phyloP scores from a whole-genome alignment of 1,140 invertebrate species.

The Drosophila bifasciata region DNA sequence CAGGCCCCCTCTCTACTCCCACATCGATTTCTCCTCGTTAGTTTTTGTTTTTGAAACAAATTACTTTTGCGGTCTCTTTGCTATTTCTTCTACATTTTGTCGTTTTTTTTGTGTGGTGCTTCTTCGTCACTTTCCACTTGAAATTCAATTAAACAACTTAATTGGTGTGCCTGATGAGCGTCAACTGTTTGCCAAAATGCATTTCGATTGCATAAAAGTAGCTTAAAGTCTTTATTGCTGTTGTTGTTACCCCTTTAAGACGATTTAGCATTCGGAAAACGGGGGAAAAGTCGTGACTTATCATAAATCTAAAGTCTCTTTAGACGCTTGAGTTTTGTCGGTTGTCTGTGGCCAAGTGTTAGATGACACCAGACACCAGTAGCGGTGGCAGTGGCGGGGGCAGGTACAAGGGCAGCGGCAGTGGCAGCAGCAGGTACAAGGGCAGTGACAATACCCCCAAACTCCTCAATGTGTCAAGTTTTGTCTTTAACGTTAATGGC shows the following conservation, averaged over 20 bases:
- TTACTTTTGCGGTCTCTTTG: slow-evolving; percentile 30
- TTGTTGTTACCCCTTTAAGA: background rate
- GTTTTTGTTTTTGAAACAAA: slow-evolving; percentile 5
- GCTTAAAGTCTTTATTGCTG: slow-evolving; percentile 24
- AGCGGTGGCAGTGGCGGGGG: background rate
- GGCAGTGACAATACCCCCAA: slow-evolving; percentile 33
- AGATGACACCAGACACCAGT: slow-evolving; percentile 21
- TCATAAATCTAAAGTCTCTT: slow-evolving; percentile 64
- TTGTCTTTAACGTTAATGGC: slow-evolving; percentile 70
- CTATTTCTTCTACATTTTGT: slow-evolving; percentile 22
- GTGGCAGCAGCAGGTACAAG: too few relatives aligned
- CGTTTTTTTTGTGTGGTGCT: background rate
- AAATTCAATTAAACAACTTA: slow-evolving; percentile 70
- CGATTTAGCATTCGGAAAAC: slow-evolving; percentile 29
- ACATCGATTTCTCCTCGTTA: too few relatives aligned
- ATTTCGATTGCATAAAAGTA: slow-evolving; percentile 40
- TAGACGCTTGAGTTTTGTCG: too few relatives aligned
- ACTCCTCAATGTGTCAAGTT: slow-evolving; percentile 72
- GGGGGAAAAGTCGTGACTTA: slow-evolving; percentile 77
- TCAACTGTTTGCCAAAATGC: slow-evolving; percentile 51
- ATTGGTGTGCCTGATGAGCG: slow-evolving; percentile 69
- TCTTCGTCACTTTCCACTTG: slow-evolving; percentile 43
- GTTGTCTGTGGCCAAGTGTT: slow-evolving; percentile 42
- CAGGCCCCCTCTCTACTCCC: too few relatives aligned
- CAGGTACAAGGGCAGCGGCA: slow-evolving; percentile 30